Evolutionary conservation across 2,888 invertebrate genomes (phyloP).

Genomic region (Eristalis intricaria): DNA sequence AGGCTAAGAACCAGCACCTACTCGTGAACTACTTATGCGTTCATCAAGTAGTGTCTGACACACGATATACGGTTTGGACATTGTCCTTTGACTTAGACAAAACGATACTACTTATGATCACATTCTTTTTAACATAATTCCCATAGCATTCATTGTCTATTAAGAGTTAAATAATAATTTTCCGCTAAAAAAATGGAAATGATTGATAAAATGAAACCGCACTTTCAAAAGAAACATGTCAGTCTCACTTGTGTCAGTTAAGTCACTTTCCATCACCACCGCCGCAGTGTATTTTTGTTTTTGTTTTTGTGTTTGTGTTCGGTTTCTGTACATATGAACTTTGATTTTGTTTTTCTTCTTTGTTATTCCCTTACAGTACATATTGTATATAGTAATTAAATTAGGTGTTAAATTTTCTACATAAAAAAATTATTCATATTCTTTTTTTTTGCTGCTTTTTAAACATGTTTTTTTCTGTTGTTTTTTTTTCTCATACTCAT

Average conservation of each 20-base stretch:
- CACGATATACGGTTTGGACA: neutral
- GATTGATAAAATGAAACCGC: no score
- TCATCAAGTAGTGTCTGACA: neutral
- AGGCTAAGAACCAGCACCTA: neutral
- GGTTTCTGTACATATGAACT: conserved; percentile 15
- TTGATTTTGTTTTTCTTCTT: conserved; percentile 4
- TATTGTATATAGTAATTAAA: conserved; percentile 26
- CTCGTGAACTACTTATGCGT: neutral
- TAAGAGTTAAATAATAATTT: neutral
- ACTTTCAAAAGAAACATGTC: no score
- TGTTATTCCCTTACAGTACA: neutral
- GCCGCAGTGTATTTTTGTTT: neutral
- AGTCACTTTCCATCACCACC: neutral
- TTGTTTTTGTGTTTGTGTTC: neutral
- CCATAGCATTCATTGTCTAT: neutral
- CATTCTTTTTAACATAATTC: neutral
- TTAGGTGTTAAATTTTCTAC: conserved; percentile 46
- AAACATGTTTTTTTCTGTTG: conserved; percentile 22
- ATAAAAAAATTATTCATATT: conserved; percentile 33
- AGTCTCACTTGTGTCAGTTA: neutral
- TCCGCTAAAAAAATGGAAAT: no score
- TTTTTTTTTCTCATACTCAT: conserved; percentile 45
- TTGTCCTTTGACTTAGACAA: neutral
- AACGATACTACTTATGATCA: neutral
- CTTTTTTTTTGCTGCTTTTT: neutral